Percentiles rank a stretch among this genome's conserved stretches.
phyloP scores from a whole-genome alignment of 2,797 vertebrate species.

The Channallabes apus region DNA sequence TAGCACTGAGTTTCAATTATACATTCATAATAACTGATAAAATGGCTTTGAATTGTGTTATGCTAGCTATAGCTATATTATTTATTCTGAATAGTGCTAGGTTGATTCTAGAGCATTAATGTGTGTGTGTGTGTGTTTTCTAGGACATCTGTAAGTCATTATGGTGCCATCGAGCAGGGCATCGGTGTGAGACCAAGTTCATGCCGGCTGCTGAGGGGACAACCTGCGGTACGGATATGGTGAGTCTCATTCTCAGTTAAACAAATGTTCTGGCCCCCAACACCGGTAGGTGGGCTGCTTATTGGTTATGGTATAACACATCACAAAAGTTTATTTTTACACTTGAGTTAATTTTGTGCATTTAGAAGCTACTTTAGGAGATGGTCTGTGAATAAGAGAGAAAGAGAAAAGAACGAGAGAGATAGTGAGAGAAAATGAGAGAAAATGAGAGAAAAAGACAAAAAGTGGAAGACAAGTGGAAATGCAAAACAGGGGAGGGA shows the following conservation, averaged over 20 bases:
- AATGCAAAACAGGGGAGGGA: no score
- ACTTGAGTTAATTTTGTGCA: neutral
- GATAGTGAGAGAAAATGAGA: no score
- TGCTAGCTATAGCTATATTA: neutral
- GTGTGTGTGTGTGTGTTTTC: slow-evolving; percentile 57
- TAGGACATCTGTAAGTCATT: slow-evolving; percentile 98
- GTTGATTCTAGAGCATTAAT: slow-evolving; percentile 33
- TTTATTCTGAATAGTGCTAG: neutral
- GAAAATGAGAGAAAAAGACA: no score
- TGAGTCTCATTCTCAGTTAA: slow-evolving; percentile 67
- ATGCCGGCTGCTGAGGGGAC: slow-evolving; percentile 98
- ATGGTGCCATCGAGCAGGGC: slow-evolving; percentile 93
- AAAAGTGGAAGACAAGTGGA: no score
- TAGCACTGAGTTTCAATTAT: neutral
- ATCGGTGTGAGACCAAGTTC: slow-evolving; percentile 97
- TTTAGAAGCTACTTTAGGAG: neutral
- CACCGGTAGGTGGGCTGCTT: neutral
- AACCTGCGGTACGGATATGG: slow-evolving; percentile 90
- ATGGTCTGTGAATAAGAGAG: no score
- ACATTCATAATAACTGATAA: neutral
- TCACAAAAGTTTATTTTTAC: neutral
- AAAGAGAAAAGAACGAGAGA: no score
- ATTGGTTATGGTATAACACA: neutral
- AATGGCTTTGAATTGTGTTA: neutral
- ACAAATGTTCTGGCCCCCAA: neutral